Evolutionary conservation across 2,888 invertebrate genomes (phyloP), one percentile per base, ranked within the genome.

Genomic region (Dynastes maya): DNA sequence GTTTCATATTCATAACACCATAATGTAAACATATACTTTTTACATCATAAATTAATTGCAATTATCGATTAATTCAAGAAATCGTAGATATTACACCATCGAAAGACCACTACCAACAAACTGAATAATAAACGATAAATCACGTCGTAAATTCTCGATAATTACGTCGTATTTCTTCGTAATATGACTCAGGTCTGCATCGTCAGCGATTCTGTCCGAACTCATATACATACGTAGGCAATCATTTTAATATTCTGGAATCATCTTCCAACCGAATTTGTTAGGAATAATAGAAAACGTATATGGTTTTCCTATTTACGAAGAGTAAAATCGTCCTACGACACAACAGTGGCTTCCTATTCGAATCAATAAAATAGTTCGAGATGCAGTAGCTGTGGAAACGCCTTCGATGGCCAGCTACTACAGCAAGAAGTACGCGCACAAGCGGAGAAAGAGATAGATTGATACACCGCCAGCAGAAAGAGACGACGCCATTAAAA

Each of bases 331-430:
- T 9, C 29, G 29, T 32, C 63, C 9, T 32, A 2, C 45, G 45
- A 45, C 8, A 45, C 63, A 63, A 2, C 32, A 13, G 29, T 27
- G 63, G 13, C 63, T 32, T 32, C 32, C 29, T 3, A 32, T 32
- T 32, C 63, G 29, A 63, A 63, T 63, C 63, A 32, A 63, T 63
- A 63, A 63, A 63, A 27, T 63, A 63, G 63, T 63, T 45, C 63
- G 63, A 32, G 63, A 32, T 32, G 32, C 32, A 63, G 11, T 11
- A 63, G 55, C 55, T 11, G 55, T 37, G 32, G 32, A 37, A 37
- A 37, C 32, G 32, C 11, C 11, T 32, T 13, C 11, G 63, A 63
- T 63, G 27, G 63, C 29, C 63, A 11, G 11, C 55, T 16, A 16
- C 16, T 58, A 22, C 22, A 58, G n/a, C 22, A 58, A 58, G 55